phyloP scores from a whole-genome alignment of 2,797 vertebrate genomes.

The Scolopax bukidnonensis region DNA sequence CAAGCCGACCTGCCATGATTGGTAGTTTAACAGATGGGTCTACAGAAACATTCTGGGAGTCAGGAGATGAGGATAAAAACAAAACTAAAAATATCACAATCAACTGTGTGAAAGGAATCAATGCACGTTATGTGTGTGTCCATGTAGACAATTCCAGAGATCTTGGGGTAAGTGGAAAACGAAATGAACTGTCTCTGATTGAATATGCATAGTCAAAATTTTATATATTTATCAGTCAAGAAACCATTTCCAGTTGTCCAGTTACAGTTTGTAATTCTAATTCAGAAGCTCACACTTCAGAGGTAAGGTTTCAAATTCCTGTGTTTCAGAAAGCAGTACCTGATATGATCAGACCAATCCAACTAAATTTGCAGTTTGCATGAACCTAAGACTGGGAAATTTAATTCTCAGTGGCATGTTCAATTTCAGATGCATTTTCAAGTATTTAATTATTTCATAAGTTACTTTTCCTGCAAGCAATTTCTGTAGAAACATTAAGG shows the following conservation, averaged over 20 bases:
- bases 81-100: slow-evolving; percentile 99
- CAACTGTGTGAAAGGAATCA: slow-evolving; percentile 96
- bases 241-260: background rate
- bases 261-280: background rate
- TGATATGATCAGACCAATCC: background rate
- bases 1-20: slow-evolving; percentile 99
- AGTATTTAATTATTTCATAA: background rate
- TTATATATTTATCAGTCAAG: background rate
- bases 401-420: background rate
- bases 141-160: slow-evolving; percentile 99
- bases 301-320: background rate
- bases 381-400: background rate
- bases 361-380: background rate
- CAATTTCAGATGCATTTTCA: background rate
- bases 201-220: background rate
- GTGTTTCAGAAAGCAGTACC: background rate
- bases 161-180: slow-evolving; percentile 87
- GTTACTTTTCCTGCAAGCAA: background rate
- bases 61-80: slow-evolving; percentile 99
- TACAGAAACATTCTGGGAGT: slow-evolving; percentile 99
- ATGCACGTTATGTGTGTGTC: slow-evolving; percentile 91
- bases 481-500: background rate
- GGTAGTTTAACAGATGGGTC: slow-evolving; percentile 98
- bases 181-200: background rate
- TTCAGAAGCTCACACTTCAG: background rate